Conservation (phyloP, 2,113 vertebrate species). For the Tupaia tana region DNA sequence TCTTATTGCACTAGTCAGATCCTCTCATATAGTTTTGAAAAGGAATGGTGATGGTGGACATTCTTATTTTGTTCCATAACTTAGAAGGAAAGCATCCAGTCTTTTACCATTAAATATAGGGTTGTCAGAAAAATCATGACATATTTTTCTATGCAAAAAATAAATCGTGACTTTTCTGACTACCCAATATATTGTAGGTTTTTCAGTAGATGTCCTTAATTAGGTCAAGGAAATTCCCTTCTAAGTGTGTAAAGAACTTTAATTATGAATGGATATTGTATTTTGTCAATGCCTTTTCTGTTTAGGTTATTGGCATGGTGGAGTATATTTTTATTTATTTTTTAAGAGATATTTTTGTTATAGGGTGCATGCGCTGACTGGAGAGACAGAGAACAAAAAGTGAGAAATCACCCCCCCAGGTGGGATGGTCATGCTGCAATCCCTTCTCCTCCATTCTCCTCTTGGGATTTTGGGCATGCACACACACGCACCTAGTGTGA, state of each 20-base stretch:
- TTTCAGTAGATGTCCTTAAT: not conserved
- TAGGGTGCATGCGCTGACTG: too few species aligned
- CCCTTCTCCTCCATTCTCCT: too few species aligned
- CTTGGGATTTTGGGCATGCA: too few species aligned
- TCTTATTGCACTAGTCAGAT: not conserved
- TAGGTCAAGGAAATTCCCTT: not conserved
- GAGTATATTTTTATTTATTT: not conserved
- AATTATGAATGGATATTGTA: not conserved
- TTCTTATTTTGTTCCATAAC: not conserved
- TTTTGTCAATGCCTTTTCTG: constrained; percentile 12
- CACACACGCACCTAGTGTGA: too few species aligned
- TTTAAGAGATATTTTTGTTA: too few species aligned
- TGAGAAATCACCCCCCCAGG: too few species aligned
- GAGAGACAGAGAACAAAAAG: too few species aligned
- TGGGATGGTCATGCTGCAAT: too few species aligned
- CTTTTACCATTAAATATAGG: not conserved
- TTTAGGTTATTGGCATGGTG: not conserved
- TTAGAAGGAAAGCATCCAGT: not conserved
- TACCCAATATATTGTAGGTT: too few species aligned
- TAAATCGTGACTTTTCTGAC: too few species aligned
- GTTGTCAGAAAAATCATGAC: too few species aligned
- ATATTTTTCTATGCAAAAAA: too few species aligned
- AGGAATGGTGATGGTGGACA: not conserved
- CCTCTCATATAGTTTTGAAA: not conserved
- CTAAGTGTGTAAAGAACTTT: not conserved